Evolutionary conservation across 2,888 invertebrate species (phyloP).

Genomic region (Napeogenes sylphis): DNA sequence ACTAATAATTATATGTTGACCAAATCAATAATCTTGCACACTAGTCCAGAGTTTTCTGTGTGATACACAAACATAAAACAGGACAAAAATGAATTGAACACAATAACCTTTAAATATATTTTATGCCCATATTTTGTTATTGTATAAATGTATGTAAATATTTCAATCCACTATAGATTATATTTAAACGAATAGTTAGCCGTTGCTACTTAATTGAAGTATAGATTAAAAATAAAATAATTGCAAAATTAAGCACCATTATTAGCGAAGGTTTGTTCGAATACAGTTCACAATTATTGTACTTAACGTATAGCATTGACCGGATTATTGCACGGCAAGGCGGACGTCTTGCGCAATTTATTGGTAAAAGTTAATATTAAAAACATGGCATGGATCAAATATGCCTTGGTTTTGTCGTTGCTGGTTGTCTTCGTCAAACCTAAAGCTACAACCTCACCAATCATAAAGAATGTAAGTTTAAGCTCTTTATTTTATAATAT

Average conservation of each 20-base stretch:
- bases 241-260: background rate
- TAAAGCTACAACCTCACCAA: conserved; percentile 46
- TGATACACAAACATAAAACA: too few species aligned
- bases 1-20: too few species aligned
- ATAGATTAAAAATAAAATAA: too few species aligned
- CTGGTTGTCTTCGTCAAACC: conserved; percentile 35
- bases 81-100: too few species aligned
- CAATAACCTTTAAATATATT: too few species aligned
- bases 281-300: background rate
- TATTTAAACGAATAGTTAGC: too few species aligned
- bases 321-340: conserved; percentile 10
- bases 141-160: too few species aligned
- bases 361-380: conserved; percentile 1
- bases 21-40: too few species aligned
- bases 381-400: conserved; percentile 24
- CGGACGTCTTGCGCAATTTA: conserved; percentile 17
- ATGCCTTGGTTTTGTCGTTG: conserved; percentile 13
- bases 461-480: conserved; percentile 64
- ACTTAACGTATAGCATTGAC: conserved; percentile 15
- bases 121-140: too few species aligned
- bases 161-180: too few species aligned
- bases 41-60: too few species aligned
- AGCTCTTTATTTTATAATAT: background rate
- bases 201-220: too few species aligned
- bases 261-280: background rate